A percentile compares a stretch with the other conserved stretches of the same genome.
Evolutionary conservation across 2,888 invertebrate genomes (phyloP).

Genomic region (Protula sp.): DNA sequence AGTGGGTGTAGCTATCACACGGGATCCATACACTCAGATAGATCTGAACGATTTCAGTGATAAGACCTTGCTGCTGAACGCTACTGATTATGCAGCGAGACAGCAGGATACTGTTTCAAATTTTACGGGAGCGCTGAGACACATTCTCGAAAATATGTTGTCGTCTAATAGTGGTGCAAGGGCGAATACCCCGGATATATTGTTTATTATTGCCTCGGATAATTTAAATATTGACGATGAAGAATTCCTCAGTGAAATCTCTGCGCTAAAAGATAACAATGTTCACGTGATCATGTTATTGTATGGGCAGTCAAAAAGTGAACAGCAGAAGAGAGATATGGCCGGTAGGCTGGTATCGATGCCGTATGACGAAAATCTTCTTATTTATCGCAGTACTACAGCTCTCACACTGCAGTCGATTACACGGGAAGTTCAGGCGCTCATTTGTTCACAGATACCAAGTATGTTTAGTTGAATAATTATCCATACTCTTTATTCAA

Average conservation of each 20-base stretch:
- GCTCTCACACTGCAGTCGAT: no score
- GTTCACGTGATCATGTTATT: neutral
- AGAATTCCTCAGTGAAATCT: neutral
- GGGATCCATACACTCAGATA: neutral
- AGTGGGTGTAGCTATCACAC: conserved; percentile 14
- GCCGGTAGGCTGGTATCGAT: neutral
- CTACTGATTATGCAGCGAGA: conserved; percentile 1
- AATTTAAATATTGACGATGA: neutral
- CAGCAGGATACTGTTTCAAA: neutral
- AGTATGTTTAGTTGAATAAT: no score
- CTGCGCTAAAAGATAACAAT: neutral
- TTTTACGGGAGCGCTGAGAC: neutral
- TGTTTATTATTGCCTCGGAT: conserved; percentile 4
- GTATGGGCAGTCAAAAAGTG: neutral
- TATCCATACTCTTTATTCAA: no score
- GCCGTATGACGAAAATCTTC: no score
- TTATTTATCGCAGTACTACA: no score
- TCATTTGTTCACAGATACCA: neutral
- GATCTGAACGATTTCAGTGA: conserved; percentile 10
- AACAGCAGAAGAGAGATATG: neutral
- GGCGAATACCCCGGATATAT: conserved; percentile 3
- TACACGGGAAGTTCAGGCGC: no score
- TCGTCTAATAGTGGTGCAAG: neutral
- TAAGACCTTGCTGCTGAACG: conserved; percentile 5
- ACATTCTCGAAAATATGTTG: neutral